Conservation (phyloP, 2,797 vertebrate species). For the Todus mexicanus region DNA sequence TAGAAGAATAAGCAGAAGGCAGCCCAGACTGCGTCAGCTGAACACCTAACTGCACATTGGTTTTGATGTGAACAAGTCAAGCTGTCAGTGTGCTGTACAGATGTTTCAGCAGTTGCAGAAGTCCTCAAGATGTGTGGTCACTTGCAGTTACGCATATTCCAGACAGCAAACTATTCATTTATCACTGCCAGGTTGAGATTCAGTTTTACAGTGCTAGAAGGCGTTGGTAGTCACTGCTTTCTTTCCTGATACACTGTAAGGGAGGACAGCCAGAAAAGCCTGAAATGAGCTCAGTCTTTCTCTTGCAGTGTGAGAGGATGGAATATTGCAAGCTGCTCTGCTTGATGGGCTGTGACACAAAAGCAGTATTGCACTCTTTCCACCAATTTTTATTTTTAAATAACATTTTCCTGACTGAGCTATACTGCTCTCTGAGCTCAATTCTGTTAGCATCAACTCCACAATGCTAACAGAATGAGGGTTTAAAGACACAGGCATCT, state of each 20-base stretch:
- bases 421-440: not conserved
- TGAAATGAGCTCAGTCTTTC: not conserved
- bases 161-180: not conserved
- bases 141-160: not conserved
- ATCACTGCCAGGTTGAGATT: not conserved
- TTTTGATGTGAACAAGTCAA: not conserved
- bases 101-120: not conserved
- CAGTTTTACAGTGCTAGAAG: not conserved
- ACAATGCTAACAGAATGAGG: not conserved
- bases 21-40: not conserved
- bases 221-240: not conserved
- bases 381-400: not conserved
- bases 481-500: not conserved
- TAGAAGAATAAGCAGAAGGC: not conserved
- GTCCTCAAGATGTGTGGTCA: not conserved
- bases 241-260: rapidly evolving
- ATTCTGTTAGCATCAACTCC: not conserved
- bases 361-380: not conserved
- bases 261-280: not conserved
- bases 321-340: not conserved
- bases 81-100: not conserved
- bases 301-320: not conserved
- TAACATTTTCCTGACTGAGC: not conserved
- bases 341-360: not conserved
- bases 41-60: not conserved